A percentile compares a stretch with the other conserved stretches of the same genome.
Evolutionary conservation across 2,113 vertebrate genomes (phyloP).

Genomic region (Myocastor coypus): DNA sequence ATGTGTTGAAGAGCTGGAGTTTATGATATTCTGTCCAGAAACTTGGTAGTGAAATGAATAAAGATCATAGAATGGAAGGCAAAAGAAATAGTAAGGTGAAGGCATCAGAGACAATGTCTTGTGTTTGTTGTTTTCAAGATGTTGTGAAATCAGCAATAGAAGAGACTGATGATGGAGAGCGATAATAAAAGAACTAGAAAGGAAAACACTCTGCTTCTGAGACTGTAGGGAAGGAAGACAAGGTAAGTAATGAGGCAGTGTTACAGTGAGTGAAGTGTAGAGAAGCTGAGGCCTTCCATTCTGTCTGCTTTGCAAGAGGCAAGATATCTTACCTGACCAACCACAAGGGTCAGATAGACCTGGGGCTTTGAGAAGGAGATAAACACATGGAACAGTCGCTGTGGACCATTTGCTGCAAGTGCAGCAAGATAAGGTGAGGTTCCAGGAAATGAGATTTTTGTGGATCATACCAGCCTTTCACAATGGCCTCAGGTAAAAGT

Average conservation of each 20-base stretch:
- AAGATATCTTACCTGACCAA: background rate
- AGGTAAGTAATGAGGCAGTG: background rate
- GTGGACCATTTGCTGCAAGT: constrained; percentile 6
- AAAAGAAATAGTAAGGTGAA: background rate
- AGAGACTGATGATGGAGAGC: constrained; percentile 19
- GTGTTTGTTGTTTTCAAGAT: background rate
- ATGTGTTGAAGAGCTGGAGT: background rate
- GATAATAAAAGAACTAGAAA: constrained; percentile 17
- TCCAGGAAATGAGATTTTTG: constrained; percentile 9
- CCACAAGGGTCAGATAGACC: background rate
- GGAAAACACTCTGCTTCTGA: background rate
- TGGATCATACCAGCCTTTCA: background rate
- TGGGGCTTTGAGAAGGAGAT: background rate
- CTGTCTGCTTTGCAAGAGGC: constrained; percentile 12
- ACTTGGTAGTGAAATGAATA: constrained; percentile 27
- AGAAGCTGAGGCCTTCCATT: constrained; percentile 20
- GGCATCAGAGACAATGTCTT: background rate
- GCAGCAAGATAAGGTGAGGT: background rate
- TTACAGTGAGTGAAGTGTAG: background rate
- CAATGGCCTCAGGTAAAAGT: background rate
- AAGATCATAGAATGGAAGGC: background rate
- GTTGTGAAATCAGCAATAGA: constrained; percentile 23
- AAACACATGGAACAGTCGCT: constrained; percentile 18
- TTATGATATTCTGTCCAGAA: background rate
- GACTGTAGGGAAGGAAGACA: background rate